These are phyloP conservation scores for Dicyrtomina minuta DNA, from an alignment of 2,888 invertebrate species.

Conservation along the genomic window DNA sequence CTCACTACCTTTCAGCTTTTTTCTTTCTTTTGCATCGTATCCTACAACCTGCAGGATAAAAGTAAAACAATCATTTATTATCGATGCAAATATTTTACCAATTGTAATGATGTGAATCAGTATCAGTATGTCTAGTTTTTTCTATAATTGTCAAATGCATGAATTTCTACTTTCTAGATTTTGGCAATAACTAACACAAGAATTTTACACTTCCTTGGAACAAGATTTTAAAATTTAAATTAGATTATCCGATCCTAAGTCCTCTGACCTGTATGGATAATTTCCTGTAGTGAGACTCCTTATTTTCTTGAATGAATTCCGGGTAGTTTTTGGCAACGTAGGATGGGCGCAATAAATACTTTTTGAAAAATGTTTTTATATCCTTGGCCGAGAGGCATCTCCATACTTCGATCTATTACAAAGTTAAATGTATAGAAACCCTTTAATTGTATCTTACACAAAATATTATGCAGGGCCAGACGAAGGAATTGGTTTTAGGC, in stretches of 20 bases:
- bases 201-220: too few relatives aligned
- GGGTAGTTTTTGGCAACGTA: background rate
- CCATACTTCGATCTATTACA: constrained; percentile 6
- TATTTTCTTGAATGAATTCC: background rate
- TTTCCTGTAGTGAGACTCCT: background rate
- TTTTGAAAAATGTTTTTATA: constrained; percentile 18
- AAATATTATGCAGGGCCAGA: background rate
- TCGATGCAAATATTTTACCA: background rate
- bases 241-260: background rate
- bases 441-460: background rate
- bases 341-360: constrained; percentile 9
- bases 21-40: background rate
- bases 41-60: constrained; percentile 5
- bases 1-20: background rate
- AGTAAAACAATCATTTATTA: background rate
- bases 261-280: constrained; percentile 6
- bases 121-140: too few relatives aligned
- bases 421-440: background rate
- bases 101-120: too few relatives aligned
- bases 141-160: too few relatives aligned
- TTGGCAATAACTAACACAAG: too few relatives aligned
- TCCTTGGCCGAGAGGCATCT: background rate
- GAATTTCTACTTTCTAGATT: too few relatives aligned
- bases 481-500: background rate
- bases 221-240: background rate